Conservation (phyloP, 2,797 vertebrate species). For the Todus mexicanus region DNA sequence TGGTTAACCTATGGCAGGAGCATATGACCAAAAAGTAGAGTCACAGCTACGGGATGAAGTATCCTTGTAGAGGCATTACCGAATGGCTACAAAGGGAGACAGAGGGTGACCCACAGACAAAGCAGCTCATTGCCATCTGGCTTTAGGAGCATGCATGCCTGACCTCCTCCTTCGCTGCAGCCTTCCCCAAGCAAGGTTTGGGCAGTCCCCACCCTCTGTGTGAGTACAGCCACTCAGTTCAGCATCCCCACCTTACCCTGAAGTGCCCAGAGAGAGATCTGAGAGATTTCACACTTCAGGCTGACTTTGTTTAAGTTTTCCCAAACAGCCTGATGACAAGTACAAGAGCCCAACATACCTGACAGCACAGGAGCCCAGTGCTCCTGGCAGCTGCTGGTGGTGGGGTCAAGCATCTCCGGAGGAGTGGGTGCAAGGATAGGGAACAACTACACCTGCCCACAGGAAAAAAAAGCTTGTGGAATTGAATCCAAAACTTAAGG, state of each 20-base stretch:
- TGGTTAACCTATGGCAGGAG: neutral
- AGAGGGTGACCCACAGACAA: accelerated
- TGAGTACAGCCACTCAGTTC: neutral
- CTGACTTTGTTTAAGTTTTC: neutral
- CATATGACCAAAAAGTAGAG: neutral
- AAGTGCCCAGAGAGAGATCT: neutral
- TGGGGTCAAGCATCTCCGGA: neutral
- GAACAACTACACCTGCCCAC: neutral
- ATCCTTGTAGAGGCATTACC: neutral
- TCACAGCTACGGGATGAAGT: neutral
- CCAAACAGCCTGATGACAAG: neutral
- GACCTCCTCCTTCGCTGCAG: neutral
- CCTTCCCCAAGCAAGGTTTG: neutral
- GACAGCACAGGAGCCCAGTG: neutral
- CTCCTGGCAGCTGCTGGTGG: neutral
- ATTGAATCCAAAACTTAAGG: neutral
- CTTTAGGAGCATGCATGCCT: accelerated
- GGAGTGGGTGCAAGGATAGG: neutral
- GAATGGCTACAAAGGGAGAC: neutral
- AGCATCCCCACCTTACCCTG: neutral
- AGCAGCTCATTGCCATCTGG: neutral
- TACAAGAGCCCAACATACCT: accelerated
- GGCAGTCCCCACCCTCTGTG: neutral
- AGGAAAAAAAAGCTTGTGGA: neutral
- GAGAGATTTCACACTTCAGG: neutral